Evolutionary conservation across 1,140 invertebrate genomes (phyloP).

Genomic region (Drosophila rufa): DNA sequence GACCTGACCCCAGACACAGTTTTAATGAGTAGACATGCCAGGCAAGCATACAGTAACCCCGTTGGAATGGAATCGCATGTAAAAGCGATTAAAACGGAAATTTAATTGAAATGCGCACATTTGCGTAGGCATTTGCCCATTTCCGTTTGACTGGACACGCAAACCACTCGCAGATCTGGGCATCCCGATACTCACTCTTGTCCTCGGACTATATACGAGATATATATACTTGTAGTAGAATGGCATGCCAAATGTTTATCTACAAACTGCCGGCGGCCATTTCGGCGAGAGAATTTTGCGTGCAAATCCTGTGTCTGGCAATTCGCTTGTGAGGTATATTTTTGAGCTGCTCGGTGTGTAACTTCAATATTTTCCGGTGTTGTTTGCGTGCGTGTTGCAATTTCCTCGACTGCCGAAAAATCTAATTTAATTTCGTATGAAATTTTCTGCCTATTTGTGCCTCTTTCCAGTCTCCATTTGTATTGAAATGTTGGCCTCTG

Average conservation of each 20-base stretch:
- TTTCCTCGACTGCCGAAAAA: constrained; percentile 71
- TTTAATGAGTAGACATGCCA: constrained; percentile 29
- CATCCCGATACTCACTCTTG: constrained; percentile 20
- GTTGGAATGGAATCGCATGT: constrained; percentile 16
- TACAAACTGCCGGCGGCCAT: constrained; percentile 34
- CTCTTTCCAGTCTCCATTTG: constrained; percentile 28
- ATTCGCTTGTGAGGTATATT: constrained; percentile 20
- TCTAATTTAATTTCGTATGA: constrained; percentile 77
- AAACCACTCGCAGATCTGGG: constrained; percentile 39
- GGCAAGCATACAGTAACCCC: constrained; percentile 11
- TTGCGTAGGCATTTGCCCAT: constrained; percentile 69
- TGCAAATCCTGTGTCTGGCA: not conserved
- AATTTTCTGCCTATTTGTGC: constrained; percentile 51
- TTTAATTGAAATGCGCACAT: constrained; percentile 78
- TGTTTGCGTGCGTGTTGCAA: constrained; percentile 70
- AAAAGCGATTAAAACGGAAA: constrained; percentile 80
- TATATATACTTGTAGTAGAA: constrained; percentile 9
- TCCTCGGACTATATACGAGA: not conserved
- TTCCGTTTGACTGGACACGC: constrained; percentile 46
- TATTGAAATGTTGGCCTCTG: constrained; percentile 39
- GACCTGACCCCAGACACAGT: constrained; percentile 42
- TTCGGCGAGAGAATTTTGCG: constrained; percentile 20
- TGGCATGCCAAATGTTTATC: constrained; percentile 42
- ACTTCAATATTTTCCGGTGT: constrained; percentile 59
- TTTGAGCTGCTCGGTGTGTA: constrained; percentile 41